phyloP scores from a whole-genome alignment of 2,888 invertebrate genomes.

The Siphlonurus alternatus region DNA sequence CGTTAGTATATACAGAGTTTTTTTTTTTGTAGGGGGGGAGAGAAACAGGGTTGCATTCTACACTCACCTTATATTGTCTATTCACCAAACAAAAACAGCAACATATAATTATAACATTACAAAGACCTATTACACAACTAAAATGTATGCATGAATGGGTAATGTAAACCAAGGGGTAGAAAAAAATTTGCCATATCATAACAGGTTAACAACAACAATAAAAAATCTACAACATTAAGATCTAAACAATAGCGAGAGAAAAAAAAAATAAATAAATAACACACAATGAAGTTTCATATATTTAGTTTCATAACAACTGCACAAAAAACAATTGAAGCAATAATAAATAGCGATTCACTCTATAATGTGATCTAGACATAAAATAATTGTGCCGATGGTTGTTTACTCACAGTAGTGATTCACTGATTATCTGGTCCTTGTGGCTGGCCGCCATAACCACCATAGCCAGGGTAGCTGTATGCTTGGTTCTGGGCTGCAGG shows the following conservation, averaged over 20 bases:
- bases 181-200: too few species aligned
- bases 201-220: too few species aligned
- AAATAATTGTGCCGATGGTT: too few species aligned
- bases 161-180: too few species aligned
- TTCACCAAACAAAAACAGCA: not conserved
- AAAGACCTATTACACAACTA: not conserved
- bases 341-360: not conserved
- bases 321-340: not conserved
- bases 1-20: not conserved
- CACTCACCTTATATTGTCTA: not conserved
- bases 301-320: not conserved
- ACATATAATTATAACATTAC: not conserved
- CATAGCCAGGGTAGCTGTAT: conserved; percentile 15
- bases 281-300: not conserved
- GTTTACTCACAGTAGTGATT: conserved; percentile 3
- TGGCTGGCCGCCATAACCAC: conserved; percentile 17
- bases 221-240: not conserved
- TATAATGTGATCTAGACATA: not conserved
- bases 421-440: conserved; percentile 15
- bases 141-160: not conserved
- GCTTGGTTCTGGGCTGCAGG: conserved; percentile 12
- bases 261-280: not conserved
- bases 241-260: not conserved
- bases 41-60: too few species aligned
- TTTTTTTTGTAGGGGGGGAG: not conserved